These are phyloP conservation scores for Gymnocheta viridis DNA, from an alignment of 2,888 invertebrate genomes.

Conservation along the genomic window DNA sequence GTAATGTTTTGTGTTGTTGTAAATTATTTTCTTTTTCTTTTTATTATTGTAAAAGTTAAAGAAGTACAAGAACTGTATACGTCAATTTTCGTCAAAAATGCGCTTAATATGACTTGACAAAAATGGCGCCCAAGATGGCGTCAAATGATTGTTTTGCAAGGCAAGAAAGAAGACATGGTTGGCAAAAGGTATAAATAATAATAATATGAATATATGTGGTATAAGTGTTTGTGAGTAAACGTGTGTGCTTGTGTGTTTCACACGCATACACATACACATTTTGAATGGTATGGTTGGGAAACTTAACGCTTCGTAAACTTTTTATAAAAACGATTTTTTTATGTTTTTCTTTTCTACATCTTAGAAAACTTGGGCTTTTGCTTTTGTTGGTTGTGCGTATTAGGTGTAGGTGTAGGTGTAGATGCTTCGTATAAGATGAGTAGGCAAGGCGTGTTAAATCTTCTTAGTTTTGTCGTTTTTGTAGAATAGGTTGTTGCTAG, in stretches of 20 bases:
- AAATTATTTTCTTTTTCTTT: constrained; percentile 17
- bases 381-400: constrained; percentile 13
- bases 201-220: constrained; percentile 15
- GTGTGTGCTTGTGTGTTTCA: neutral
- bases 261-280: constrained; percentile 5
- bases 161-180: constrained; percentile 36
- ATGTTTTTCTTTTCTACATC: constrained; percentile 21
- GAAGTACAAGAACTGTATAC: constrained; percentile 57
- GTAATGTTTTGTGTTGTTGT: constrained; percentile 33
- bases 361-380: constrained; percentile 50
- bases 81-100: constrained; percentile 77
- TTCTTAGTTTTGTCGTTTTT: constrained; percentile 16
- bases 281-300: constrained; percentile 36
- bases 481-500: constrained; percentile 17
- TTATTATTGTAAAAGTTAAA: neutral
- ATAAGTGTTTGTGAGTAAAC: neutral
- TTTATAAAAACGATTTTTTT: constrained; percentile 52
- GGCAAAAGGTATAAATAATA: constrained; percentile 64
- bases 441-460: neutral
- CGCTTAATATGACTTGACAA: constrained; percentile 80
- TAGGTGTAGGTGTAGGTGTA: constrained; percentile 1
- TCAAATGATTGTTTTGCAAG: constrained; percentile 68
- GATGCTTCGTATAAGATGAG: constrained; percentile 19
- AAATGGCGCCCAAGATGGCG: constrained; percentile 79
- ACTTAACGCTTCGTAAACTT: constrained; percentile 68